phyloP scores from a whole-genome alignment of 2,113 vertebrate genomes.

The Chloropsis cyanopogon region DNA sequence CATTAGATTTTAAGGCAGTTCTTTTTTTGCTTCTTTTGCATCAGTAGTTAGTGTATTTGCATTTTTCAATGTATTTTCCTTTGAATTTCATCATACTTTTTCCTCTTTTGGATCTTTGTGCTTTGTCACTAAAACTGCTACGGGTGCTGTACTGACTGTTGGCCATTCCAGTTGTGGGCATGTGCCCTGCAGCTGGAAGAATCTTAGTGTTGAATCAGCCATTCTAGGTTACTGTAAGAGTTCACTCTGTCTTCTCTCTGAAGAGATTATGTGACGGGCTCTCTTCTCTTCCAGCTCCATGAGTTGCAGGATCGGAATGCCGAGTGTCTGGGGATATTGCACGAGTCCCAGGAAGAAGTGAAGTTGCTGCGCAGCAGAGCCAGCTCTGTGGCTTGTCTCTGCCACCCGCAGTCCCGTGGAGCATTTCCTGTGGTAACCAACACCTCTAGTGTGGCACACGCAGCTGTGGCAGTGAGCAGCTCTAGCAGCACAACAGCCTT shows the following conservation, averaged over 20 bases:
- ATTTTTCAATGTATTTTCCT: neutral
- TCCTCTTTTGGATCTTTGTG: neutral
- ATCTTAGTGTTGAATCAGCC: neutral
- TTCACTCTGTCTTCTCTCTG: neutral
- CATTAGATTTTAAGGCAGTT: neutral
- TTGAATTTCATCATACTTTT: neutral
- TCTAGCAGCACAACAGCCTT: neutral
- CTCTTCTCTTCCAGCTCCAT: constrained; percentile 79
- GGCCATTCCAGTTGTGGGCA: neutral
- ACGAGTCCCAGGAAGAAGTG: constrained; percentile 93
- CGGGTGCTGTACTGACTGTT: rapidly evolving
- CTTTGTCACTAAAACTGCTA: neutral
- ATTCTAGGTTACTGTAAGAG: neutral
- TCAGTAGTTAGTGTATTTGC: neutral
- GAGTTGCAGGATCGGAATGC: constrained; percentile 89
- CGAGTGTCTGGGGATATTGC: constrained; percentile 93
- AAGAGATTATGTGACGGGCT: neutral
- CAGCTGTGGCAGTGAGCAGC: neutral
- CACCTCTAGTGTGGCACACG: rapidly evolving
- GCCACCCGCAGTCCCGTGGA: constrained; percentile 74
- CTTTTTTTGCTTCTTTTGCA: neutral
- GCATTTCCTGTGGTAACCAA: constrained; percentile 85
- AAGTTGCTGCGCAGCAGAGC: constrained; percentile 84
- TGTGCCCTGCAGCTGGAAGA: neutral
- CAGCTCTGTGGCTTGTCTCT: constrained; percentile 76